Percentiles rank a stretch among this genome's conserved stretches.
phyloP scores from a whole-genome alignment of 2,113 vertebrate genomes.

The Centropus unirufus region DNA sequence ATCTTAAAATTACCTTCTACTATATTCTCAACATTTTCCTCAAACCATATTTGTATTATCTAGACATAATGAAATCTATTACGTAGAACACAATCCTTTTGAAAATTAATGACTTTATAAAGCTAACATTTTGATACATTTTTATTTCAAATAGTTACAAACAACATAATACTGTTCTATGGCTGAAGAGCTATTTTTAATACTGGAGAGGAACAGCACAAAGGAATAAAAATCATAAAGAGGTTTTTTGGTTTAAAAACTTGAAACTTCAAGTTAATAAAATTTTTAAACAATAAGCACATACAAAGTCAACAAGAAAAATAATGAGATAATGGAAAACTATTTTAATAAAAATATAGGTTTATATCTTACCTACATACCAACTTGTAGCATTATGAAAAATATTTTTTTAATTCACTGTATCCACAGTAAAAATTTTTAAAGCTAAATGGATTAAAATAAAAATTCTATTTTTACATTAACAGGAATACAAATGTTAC shows the following conservation, averaged over 20 bases:
- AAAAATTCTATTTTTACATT: not conserved
- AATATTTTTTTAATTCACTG: not conserved
- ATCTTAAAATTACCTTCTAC: not conserved
- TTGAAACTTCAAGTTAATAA: not conserved
- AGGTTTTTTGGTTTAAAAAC: not conserved
- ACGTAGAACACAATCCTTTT: not conserved
- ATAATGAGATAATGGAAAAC: not conserved
- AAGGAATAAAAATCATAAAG: not conserved
- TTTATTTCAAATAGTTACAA: not conserved
- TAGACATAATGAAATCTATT: not conserved
- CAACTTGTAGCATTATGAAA: not conserved
- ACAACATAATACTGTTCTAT: not conserved
- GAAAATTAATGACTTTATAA: not conserved
- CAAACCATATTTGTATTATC: not conserved
- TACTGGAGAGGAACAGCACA: not conserved
- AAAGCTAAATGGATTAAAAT: not conserved
- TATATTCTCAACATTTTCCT: not conserved
- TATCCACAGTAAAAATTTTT: not conserved
- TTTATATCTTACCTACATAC: not conserved
- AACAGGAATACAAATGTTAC: slow-evolving; percentile 70
- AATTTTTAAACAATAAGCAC: not conserved
- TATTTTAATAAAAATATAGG: not conserved
- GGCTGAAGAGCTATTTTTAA: not conserved
- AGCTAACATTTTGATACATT: not conserved
- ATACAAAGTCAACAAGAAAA: not conserved